Evolutionary conservation across 2,888 invertebrate genomes (phyloP).

Genomic region (Chymomyza caudatula): DNA sequence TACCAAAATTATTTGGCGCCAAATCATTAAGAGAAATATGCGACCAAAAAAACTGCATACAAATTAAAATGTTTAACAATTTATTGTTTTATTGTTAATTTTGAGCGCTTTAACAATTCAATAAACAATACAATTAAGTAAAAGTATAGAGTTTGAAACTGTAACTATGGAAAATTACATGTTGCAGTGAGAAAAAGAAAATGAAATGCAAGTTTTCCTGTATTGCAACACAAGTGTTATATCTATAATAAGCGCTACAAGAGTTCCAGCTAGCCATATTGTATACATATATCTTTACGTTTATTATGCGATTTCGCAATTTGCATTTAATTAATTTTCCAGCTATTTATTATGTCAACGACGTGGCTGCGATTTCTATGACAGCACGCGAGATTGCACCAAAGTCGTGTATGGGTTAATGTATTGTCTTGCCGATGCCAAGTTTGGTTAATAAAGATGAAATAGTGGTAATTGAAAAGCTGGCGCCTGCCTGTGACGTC

Average conservation of each 20-base stretch:
- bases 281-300: slow-evolving; percentile 52
- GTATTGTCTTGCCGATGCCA: too few relatives aligned
- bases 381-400: slow-evolving; percentile 38
- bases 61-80: slow-evolving; percentile 57
- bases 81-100: slow-evolving; percentile 17
- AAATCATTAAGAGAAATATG: slow-evolving; percentile 52
- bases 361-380: slow-evolving; percentile 15
- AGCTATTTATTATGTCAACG: slow-evolving; percentile 63
- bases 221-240: slow-evolving; percentile 46
- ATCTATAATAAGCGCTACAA: slow-evolving; percentile 3
- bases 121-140: slow-evolving; percentile 56
- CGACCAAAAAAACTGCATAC: slow-evolving; percentile 36
- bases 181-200: neutral
- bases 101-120: slow-evolving; percentile 53
- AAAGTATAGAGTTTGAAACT: slow-evolving; percentile 3
- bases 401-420: neutral
- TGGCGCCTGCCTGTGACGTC: too few relatives aligned
- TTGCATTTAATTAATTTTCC: slow-evolving; percentile 68
- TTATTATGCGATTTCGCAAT: slow-evolving; percentile 69
- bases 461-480: too few relatives aligned
- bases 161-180: neutral
- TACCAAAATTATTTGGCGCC: slow-evolving; percentile 29
- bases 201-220: slow-evolving; percentile 40
- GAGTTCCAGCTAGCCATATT: slow-evolving; percentile 11
- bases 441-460: too few relatives aligned